Percentiles rank a stretch among this genome's conserved stretches.
Evolutionary conservation across 2,113 vertebrate species (phyloP).

Genomic region (Callocephalon fimbriatum): DNA sequence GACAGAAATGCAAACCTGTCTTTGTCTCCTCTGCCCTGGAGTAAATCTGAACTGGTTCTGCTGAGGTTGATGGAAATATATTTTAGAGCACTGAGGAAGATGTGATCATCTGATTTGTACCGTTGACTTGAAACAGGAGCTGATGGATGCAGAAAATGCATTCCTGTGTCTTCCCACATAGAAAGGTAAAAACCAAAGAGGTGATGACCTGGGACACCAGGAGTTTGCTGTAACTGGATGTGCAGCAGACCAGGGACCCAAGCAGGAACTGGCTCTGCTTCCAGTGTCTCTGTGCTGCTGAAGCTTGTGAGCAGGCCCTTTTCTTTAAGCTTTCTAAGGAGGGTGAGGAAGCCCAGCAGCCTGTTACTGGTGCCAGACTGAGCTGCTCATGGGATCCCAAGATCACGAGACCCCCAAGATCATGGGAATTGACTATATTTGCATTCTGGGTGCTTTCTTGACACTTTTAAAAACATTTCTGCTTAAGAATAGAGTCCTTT

Average conservation of each 20-base stretch:
- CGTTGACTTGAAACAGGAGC: neutral
- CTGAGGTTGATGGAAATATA: neutral
- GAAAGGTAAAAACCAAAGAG: neutral
- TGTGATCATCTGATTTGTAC: neutral
- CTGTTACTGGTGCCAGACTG: neutral
- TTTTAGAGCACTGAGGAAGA: neutral
- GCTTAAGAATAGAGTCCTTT: neutral
- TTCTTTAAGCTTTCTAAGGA: neutral
- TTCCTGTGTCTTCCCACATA: neutral
- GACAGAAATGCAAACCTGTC: neutral
- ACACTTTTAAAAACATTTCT: neutral
- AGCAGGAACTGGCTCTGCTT: neutral
- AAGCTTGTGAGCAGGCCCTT: fast-evolving
- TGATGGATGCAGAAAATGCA: neutral
- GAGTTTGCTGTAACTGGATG: neutral
- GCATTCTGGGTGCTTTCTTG: neutral
- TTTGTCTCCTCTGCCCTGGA: neutral
- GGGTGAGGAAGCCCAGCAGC: neutral
- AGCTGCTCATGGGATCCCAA: neutral
- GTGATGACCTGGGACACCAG: neutral
- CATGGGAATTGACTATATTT: fast-evolving
- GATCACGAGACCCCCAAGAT: fast-evolving
- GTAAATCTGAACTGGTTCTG: neutral
- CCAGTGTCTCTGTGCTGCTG: fast-evolving
- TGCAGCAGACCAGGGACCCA: neutral